Base-by-base conservation (phyloP, 2,797 vertebrate genomes). In the Capromys pilorides region DNA sequence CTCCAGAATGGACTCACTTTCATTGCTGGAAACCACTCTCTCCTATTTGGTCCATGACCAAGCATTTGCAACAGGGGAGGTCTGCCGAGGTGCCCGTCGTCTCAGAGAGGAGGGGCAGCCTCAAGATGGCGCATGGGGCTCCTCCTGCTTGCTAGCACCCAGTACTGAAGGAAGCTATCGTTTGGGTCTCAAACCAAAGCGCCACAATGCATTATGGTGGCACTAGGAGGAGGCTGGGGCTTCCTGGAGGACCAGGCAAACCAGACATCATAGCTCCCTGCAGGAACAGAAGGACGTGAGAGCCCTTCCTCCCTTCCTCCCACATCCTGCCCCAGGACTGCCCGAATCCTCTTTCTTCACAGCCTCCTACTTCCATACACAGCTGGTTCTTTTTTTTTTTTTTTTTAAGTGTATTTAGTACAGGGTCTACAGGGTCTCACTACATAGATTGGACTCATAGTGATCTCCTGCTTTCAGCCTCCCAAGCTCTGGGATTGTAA, bases 41-140 rank as follows among this genome's bases (percentile, higher is more conserved):
- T 79, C 59, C 31, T 73, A 26, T 67, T 16, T 41, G 57, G 41
- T 5, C 61, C 28, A 62, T 51, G 19, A 67, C 28, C 28, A 57
- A 36, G 24, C 26, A 39, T 61, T 24, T 36, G 11, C 33, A 45
- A 51, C 22, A 45, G 4, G 31, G 3, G 33, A 7, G 3, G 4
- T 19, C 57, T 57, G 22, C 49, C 36, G 16, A 33, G 5, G 26
- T 21, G 3, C 21, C 86, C 1, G 0, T 16, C 11, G 28, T 41
- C 21, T 66, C 19, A 7, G 49, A 33, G 73, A 77, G 28, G 84
- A 93, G 8, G 59, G 1, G 3, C 7, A 24, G 51, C 14, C 21
- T 0, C n/a, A 21, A 33, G 31, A 11, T 45, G 61, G 10, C 3
- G 0, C 2, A 12, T 10, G 3, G 22, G 31, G 2, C 16, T 66